Percentiles rank a stretch among this genome's conserved stretches.
Conservation (phyloP, 1,140 invertebrate species). For the Saccostrea glomerata region DNA sequence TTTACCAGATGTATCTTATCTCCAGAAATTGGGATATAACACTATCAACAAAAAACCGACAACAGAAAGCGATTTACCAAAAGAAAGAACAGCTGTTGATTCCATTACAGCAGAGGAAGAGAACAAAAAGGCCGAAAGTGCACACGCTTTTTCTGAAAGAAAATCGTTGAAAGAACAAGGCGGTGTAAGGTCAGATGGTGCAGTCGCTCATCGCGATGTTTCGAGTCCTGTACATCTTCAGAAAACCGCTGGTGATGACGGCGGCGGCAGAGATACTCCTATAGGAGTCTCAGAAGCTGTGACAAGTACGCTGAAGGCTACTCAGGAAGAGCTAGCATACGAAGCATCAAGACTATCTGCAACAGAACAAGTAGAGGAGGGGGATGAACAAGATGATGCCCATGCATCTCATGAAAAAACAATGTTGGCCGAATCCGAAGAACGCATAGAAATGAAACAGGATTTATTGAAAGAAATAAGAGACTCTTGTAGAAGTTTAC, state of each 20-base stretch:
- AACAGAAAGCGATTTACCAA: neutral
- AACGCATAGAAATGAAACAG: neutral
- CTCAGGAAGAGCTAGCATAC: neutral
- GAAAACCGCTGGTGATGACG: neutral
- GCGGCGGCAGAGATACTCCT: neutral
- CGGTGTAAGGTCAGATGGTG: neutral
- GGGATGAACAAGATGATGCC: neutral
- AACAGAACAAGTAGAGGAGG: neutral
- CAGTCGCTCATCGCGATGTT: neutral
- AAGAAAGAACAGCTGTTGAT: neutral
- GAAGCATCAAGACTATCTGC: neutral
- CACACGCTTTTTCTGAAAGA: neutral
- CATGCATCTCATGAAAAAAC: neutral
- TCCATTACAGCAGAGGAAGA: neutral
- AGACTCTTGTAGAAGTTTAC: neutral
- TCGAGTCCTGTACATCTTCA: neutral
- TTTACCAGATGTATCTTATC: conserved; percentile 41
- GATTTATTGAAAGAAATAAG: neutral
- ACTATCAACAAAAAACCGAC: neutral
- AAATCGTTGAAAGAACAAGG: neutral
- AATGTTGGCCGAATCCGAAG: neutral
- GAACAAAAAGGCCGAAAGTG: neutral
- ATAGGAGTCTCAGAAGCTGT: neutral
- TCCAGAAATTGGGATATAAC: conserved; percentile 31
- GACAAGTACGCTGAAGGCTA: neutral